Conservation (phyloP, 2,888 invertebrate species). For the Trissolcus japonicus region DNA sequence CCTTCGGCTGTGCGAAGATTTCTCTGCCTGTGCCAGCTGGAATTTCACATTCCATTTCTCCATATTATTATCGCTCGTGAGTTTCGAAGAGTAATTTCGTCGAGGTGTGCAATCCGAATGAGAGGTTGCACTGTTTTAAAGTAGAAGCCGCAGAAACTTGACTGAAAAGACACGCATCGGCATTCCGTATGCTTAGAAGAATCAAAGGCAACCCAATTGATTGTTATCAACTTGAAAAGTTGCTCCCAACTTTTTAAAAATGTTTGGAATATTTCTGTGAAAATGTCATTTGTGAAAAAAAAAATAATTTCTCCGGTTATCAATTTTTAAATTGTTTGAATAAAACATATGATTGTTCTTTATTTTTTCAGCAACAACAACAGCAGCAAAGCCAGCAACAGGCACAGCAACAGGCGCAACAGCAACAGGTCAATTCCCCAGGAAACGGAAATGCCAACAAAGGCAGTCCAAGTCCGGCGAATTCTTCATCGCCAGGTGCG, state of each 20-base stretch:
- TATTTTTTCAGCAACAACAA: conserved; percentile 57
- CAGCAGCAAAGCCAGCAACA: conserved; percentile 61
- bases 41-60: conserved; percentile 66
- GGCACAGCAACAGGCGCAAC: conserved; percentile 68
- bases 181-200: not conserved
- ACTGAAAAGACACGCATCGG: conserved; percentile 31
- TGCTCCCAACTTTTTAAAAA: conserved; percentile 15
- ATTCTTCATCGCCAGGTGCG: conserved; percentile 70
- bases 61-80: conserved; percentile 67
- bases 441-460: conserved; percentile 71
- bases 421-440: conserved; percentile 70
- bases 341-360: not conserved
- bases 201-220: conserved; percentile 27
- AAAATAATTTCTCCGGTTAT: not conserved
- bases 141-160: conserved; percentile 22
- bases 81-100: conserved; percentile 65
- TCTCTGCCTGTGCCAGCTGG: conserved; percentile 48
- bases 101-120: conserved; percentile 57
- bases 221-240: conserved; percentile 15
- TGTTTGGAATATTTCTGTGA: not conserved
- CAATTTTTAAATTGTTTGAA: not conserved
- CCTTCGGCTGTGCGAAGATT: conserved; percentile 29
- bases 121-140: conserved; percentile 38
- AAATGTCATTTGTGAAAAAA: conserved; percentile 6
- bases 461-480: conserved; percentile 70